Evolutionary conservation across 2,113 vertebrate genomes (phyloP).

Genomic region (Corythaixoides concolor): DNA sequence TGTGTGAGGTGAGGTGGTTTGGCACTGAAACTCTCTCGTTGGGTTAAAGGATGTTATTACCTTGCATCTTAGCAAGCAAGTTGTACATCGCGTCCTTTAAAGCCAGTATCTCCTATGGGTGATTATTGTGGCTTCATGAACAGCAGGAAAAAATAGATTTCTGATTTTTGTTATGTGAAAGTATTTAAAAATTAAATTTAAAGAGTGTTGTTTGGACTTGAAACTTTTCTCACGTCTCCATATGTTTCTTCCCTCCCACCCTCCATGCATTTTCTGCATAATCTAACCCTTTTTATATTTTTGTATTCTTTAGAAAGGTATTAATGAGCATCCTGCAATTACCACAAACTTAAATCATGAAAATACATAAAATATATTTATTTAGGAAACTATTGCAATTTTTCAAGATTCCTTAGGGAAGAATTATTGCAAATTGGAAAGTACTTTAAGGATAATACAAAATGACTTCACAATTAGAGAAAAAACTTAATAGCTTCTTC

Average conservation of each 20-base stretch:
- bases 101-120: not conserved
- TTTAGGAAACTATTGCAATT: not conserved
- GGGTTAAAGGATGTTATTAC: not conserved
- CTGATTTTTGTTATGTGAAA: not conserved
- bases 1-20: not conserved
- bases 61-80: not conserved
- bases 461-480: not conserved
- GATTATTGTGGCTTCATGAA: not conserved
- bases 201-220: not conserved
- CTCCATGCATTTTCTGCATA: not conserved
- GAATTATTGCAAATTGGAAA: not conserved
- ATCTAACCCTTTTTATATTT: not conserved
- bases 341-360: not conserved
- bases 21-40: not conserved
- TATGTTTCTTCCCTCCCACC: rapidly evolving
- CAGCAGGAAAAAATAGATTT: not conserved
- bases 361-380: not conserved
- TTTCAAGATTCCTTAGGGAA: not conserved
- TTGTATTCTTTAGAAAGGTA: not conserved
- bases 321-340: not conserved
- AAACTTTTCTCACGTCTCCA: not conserved
- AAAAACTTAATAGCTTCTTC: not conserved
- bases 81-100: not conserved
- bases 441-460: not conserved
- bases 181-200: not conserved